These are phyloP conservation scores for Clunio marinus DNA, from an alignment of 2,888 invertebrate species.

Conservation along the genomic window DNA sequence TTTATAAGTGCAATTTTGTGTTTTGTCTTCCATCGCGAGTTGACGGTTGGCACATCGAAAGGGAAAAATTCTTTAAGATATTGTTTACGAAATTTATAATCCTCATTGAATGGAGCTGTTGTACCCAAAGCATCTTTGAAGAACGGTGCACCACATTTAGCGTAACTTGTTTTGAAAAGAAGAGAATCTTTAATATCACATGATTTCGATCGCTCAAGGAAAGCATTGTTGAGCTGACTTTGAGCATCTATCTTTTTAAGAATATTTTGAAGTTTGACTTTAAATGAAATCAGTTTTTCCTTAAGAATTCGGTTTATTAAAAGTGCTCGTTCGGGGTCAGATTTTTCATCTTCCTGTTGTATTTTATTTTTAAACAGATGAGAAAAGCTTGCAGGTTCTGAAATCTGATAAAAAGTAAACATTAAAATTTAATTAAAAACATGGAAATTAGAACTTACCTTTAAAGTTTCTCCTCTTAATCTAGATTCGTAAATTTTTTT, in stretches of 20 bases:
- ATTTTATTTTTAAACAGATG: no score
- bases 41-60: slow-evolving; percentile 50
- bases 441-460: no score
- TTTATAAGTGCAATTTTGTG: slow-evolving; percentile 57
- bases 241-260: slow-evolving; percentile 43
- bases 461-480: no score
- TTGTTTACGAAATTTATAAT: slow-evolving; percentile 54
- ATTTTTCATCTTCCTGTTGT: no score
- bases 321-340: slow-evolving; percentile 44
- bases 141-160: slow-evolving; percentile 58
- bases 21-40: slow-evolving; percentile 56
- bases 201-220: slow-evolving; percentile 40
- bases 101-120: slow-evolving; percentile 58
- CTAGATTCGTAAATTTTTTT: no score
- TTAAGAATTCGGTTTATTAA: slow-evolving; percentile 45
- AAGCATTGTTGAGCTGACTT: slow-evolving; percentile 44
- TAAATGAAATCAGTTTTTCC: slow-evolving; percentile 43
- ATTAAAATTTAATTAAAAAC: no score
- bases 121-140: slow-evolving; percentile 61
- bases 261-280: slow-evolving; percentile 42
- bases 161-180: slow-evolving; percentile 45
- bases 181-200: neutral
- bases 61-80: slow-evolving; percentile 49
- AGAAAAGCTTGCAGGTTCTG: no score
- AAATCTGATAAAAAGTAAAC: no score